phyloP scores from a whole-genome alignment of 2,888 invertebrate species.

The Dryobotodes eremita region DNA sequence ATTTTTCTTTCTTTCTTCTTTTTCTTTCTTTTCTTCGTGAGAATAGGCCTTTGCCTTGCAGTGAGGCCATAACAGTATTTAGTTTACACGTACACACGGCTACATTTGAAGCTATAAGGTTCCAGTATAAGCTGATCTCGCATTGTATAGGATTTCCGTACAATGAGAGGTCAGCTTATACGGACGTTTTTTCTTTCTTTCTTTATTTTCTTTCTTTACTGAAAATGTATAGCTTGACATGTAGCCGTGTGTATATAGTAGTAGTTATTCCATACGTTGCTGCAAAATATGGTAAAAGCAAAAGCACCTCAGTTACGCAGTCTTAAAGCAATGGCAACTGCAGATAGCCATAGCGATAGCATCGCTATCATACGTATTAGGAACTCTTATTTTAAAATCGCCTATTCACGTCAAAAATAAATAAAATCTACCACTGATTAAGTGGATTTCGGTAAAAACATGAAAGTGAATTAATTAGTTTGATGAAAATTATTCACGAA shows the following conservation, averaged over 20 bases:
- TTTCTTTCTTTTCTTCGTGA: background rate
- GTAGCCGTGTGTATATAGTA: too few species aligned
- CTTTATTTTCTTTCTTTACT: too few species aligned
- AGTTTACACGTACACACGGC: background rate
- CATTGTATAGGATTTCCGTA: too few species aligned
- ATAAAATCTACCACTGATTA: constrained; percentile 49
- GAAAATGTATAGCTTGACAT: too few species aligned
- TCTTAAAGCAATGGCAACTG: background rate
- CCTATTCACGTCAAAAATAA: constrained; percentile 53
- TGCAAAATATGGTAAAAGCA: background rate
- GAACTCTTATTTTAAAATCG: constrained; percentile 41
- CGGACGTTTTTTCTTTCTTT: too few species aligned
- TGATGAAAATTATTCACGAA: constrained; percentile 9
- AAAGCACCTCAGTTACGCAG: background rate
- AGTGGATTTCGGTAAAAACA: constrained; percentile 41
- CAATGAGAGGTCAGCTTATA: too few species aligned
- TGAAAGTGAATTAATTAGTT: constrained; percentile 31
- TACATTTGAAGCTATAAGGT: too few species aligned
- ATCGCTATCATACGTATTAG: constrained; percentile 23
- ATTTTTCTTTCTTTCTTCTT: too few species aligned
- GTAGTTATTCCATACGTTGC: background rate
- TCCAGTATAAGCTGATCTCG: too few species aligned
- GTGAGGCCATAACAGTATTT: background rate
- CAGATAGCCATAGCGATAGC: constrained; percentile 28
- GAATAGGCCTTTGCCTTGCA: background rate